These are phyloP conservation scores for Struthio camelus DNA, from an alignment of 2,113 vertebrate species.

Conservation along the genomic window DNA sequence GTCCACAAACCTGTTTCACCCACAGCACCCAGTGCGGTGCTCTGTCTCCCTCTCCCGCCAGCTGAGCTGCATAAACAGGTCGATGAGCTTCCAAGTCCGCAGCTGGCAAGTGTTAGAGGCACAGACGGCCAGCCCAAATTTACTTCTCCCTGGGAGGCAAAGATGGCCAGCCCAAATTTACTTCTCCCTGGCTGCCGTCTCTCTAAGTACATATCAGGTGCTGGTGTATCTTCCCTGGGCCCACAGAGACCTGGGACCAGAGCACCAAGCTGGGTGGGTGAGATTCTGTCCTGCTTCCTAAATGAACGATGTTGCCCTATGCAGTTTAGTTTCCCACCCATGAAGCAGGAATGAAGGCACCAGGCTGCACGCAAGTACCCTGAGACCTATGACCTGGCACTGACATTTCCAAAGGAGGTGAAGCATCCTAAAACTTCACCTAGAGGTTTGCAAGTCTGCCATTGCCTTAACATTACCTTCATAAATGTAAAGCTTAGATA, in stretches of 20 bases:
- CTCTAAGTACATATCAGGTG: not conserved
- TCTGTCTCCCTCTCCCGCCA: not conserved
- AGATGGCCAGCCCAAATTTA: not conserved
- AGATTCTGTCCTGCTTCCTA: not conserved
- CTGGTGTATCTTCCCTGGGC: not conserved
- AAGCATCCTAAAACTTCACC: not conserved
- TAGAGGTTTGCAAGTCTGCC: not conserved
- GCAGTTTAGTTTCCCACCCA: not conserved
- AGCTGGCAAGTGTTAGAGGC: not conserved
- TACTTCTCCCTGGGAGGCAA: not conserved
- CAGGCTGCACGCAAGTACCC: fast-evolving
- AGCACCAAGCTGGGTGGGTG: not conserved
- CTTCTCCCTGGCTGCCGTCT: not conserved
- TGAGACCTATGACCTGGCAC: not conserved
- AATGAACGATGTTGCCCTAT: fast-evolving
- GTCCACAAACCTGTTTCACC: not conserved
- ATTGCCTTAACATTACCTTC: not conserved
- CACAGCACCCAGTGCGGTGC: not conserved
- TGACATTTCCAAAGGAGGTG: not conserved
- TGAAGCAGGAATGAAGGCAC: not conserved
- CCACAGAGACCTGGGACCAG: not conserved
- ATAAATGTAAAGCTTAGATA: not conserved
- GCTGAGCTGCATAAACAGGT: not conserved
- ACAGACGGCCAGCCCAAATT: not conserved
- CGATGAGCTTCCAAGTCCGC: not conserved